Evolutionary conservation across 2,797 vertebrate genomes (phyloP), one percentile per base, ranked within the genome.

Genomic region (Mycteria americana): DNA sequence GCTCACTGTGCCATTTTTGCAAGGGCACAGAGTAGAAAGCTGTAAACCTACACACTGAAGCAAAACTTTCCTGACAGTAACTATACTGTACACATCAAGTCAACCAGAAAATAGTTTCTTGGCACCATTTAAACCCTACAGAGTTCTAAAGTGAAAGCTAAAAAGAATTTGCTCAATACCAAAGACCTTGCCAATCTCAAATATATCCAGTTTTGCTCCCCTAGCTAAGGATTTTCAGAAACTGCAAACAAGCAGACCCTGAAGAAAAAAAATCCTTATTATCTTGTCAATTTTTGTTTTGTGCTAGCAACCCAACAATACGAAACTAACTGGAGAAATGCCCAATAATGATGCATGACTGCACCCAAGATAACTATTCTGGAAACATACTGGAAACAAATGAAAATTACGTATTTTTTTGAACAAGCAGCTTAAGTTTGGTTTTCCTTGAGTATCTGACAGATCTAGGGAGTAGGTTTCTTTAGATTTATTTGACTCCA

Each of bases 21-120:
- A 91, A 95, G 89, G 73, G 50, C 65, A 93, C 33, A 62, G 41
- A 76, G 63, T 22, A 94, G 78, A 88, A 85, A 85, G 70, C 53
- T 35, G 27, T n/a, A 88, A 95, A 86, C 51, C 62, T 39, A 72
- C 37, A 57, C 50, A 85, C 13, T 51, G 77, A 94, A 87, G 60
- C 67, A 72, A 92, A 95, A 72, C 67, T 84, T 91, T 65, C 84
- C 82, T 43, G 91, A 96, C 88, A 94, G 65, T 96, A 97, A 96
- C 25, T 3, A 50, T 37, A 91, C 59, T 77, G 84, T 95, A 82
- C 80, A 69, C 3, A 1, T 74, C 89, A 92, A 95, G 51, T 96
- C 96, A 97, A 88, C 89, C 2, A 14, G 94, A 98, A 98, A 98
- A 97, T 45, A 83, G 80, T 50, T 95, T 93, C 87, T 91, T 96